A percentile compares a stretch with the other conserved stretches of the same genome.
Conservation (phyloP, 2,797 vertebrate species). For the Paratrypauchen microcephalus region DNA sequence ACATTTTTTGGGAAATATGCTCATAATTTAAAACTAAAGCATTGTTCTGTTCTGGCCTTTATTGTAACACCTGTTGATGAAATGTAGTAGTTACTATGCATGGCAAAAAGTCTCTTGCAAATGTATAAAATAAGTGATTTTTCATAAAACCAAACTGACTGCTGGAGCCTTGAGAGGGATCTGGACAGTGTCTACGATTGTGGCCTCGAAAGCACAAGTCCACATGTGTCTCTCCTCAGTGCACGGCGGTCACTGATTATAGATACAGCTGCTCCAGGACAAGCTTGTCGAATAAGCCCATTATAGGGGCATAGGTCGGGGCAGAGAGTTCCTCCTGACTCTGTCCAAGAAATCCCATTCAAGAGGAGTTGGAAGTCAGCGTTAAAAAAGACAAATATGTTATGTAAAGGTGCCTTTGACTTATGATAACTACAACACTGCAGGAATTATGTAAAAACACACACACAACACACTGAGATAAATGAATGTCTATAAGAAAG, state of each 20-base stretch:
- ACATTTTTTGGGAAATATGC: too few species aligned
- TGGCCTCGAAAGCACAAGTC: conserved; percentile 54
- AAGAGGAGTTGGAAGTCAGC: neutral
- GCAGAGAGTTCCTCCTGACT: conserved; percentile 13
- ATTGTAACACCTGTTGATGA: too few species aligned
- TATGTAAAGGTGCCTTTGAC: neutral
- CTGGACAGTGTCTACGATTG: conserved; percentile 34
- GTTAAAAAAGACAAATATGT: neutral
- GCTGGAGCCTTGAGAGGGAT: conserved; percentile 27
- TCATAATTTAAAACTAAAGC: neutral
- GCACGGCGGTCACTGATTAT: conserved; percentile 57
- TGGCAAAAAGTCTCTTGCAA: neutral
- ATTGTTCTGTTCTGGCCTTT: neutral
- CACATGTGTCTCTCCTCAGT: conserved; percentile 45
- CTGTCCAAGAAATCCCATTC: neutral
- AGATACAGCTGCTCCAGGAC: conserved; percentile 56
- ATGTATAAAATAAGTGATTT: neutral
- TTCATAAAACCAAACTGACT: neutral
- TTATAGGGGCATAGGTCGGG: conserved; percentile 41
- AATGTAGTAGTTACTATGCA: conserved; percentile 18
- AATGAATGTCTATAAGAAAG: too few species aligned
- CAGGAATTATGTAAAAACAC: neutral
- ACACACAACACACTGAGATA: too few species aligned
- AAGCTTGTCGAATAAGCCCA: conserved; percentile 46
- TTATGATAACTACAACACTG: neutral